Percentiles rank a stretch among this genome's conserved stretches.
These are phyloP conservation scores for Microctonus brassicae DNA, from an alignment of 2,888 invertebrate species.

Conservation along the genomic window DNA sequence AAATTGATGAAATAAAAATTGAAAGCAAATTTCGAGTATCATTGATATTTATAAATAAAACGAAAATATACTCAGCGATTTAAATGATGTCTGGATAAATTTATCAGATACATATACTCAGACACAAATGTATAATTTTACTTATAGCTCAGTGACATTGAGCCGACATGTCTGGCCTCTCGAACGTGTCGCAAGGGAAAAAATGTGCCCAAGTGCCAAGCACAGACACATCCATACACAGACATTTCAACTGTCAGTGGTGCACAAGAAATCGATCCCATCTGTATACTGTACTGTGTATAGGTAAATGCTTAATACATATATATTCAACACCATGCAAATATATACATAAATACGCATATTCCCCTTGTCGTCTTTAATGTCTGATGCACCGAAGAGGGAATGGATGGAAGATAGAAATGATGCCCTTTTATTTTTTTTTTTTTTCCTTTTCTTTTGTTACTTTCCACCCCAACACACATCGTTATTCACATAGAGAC, in stretches of 20 bases:
- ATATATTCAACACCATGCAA: not conserved
- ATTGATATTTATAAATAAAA: too few relatives aligned
- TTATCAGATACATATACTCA: too few relatives aligned
- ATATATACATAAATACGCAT: not conserved
- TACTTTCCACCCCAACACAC: not conserved
- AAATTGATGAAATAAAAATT: too few relatives aligned
- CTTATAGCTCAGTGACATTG: too few relatives aligned
- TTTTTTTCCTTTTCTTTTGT: slow-evolving; percentile 1
- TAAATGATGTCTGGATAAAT: too few relatives aligned
- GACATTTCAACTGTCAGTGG: slow-evolving; percentile 38
- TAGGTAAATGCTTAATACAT: not conserved
- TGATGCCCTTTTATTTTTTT: slow-evolving; percentile 35
- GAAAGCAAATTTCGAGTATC: too few relatives aligned
- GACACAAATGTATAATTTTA: too few relatives aligned
- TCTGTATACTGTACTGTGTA: slow-evolving; percentile 47
- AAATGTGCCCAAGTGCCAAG: slow-evolving; percentile 14
- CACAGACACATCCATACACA: slow-evolving; percentile 32
- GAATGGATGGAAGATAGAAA: slow-evolving; percentile 29
- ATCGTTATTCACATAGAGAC: not conserved
- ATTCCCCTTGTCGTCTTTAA: not conserved
- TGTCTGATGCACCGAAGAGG: not conserved
- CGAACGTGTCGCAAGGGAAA: slow-evolving; percentile 32
- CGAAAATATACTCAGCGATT: too few relatives aligned
- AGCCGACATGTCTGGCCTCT: too few relatives aligned
- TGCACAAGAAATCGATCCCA: slow-evolving; percentile 56